Base-by-base conservation (phyloP, 2,113 vertebrate species). In the Zosterops lateralis region DNA sequence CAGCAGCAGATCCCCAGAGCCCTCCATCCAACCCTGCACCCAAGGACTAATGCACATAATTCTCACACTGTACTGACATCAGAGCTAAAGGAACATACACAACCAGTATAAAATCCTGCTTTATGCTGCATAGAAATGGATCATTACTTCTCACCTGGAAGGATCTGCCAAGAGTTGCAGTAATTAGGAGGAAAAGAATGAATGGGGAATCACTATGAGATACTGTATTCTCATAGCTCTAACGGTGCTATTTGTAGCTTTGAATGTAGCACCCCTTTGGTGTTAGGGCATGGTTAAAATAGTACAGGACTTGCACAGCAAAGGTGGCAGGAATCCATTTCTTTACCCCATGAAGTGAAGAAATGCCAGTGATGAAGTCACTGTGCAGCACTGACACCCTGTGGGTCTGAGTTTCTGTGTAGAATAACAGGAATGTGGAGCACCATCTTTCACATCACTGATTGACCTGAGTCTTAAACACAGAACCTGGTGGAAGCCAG, bases 91-190 rank as follows among this genome's bases (percentile, higher is more conserved):
- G 42, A 67, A 72, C 67, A 38, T 6, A 11, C 53, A 87, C 2
- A 1, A 54, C 32, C 54, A 58, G 14, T 14, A 12, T 12, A 60
- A 81, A 91, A 81, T 36, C 48, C 45, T 1, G 0, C 34, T 58
- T 81, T 70, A 40, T 0, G 1, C 66, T 57, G 25, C 2, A 1
- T 74, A 65, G 71, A 87, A 91, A 77, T n/a, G 57, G 73, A 73
- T 84, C 60, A 38, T 67, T 95, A 48, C 62, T 80, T 89, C 80
- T 79, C 47, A 92, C 64, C 40, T 47, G 45, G 51, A 67, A 94
- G 56, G 61, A 57, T 64, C 67, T 84, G 74, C 65, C 66, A 22
- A 25, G 24, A 93, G 29, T 74, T 84, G 47, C 17, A 40, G 44
- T 83, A 85, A 83, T 82, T 61, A 76, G 60, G 53, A 89, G 47